Evolutionary conservation across 2,797 vertebrate species (phyloP).

Genomic region (Enteromius paludinosus): DNA sequence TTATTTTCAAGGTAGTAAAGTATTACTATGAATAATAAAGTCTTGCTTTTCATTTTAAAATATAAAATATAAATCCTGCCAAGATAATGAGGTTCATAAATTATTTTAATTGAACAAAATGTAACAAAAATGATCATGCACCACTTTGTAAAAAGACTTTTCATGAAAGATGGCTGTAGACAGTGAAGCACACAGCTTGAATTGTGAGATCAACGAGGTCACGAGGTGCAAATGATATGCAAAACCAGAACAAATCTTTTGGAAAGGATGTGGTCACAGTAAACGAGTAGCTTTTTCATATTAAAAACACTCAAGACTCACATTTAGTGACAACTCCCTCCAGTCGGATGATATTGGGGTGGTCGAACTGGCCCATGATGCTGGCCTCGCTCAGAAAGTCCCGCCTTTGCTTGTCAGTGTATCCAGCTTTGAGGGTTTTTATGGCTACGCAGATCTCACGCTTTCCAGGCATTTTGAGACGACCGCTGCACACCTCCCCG

Average conservation of each 20-base stretch:
- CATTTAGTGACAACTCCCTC: slow-evolving; percentile 98
- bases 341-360: slow-evolving; percentile 96
- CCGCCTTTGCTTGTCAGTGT: slow-evolving; percentile 94
- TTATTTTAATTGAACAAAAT: not conserved
- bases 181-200: not conserved
- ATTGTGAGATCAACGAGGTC: not conserved
- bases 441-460: slow-evolving; percentile 97
- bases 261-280: slow-evolving; percentile 17
- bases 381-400: slow-evolving; percentile 97
- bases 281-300: slow-evolving; percentile 4
- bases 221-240: slow-evolving; percentile 24
- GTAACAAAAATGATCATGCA: not conserved
- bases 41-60: not conserved
- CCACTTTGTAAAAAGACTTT: not conserved
- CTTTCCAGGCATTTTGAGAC: slow-evolving; percentile 93
- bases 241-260: slow-evolving; percentile 29
- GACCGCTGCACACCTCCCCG: slow-evolving; percentile 96
- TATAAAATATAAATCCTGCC: not conserved
- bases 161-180: not conserved
- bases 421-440: slow-evolving; percentile 96
- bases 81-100: not conserved
- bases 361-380: slow-evolving; percentile 99
- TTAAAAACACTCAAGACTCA: slow-evolving; percentile 73
- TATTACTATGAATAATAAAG: not conserved
- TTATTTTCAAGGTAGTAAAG: not conserved